These are phyloP conservation scores for Dicranocentrus wangi DNA, from an alignment of 2,888 invertebrate genomes.

Conservation along the genomic window DNA sequence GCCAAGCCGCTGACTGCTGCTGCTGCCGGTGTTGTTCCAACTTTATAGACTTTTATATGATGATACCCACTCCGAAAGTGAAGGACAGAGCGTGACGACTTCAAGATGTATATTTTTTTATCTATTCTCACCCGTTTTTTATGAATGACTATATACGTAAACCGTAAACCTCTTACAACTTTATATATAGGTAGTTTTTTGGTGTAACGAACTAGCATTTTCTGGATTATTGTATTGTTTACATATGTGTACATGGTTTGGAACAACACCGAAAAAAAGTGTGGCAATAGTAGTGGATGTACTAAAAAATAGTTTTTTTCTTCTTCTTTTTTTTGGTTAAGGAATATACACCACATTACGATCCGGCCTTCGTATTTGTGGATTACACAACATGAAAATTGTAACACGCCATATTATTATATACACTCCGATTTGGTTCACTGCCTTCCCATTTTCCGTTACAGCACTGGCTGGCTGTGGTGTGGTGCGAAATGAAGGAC, in stretches of 20 bases:
- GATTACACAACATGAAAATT: conserved; percentile 12
- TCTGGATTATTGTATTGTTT: conserved; percentile 40
- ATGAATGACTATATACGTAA: conserved; percentile 14
- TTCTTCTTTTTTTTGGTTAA: no score
- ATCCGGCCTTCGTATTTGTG: no score
- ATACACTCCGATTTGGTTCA: conserved; percentile 13
- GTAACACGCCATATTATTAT: not conserved
- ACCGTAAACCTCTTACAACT: no score
- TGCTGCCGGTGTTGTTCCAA: not conserved
- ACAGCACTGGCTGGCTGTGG: no score
- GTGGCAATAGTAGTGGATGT: not conserved
- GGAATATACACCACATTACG: not conserved
- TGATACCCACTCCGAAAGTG: conserved; percentile 37
- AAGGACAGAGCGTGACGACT: conserved; percentile 56
- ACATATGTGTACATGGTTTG: conserved; percentile 18
- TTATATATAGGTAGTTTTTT: not conserved
- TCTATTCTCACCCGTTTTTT: not conserved
- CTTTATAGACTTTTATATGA: not conserved
- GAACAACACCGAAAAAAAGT: not conserved
- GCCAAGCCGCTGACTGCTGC: no score
- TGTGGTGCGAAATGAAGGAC: conserved; percentile 39
- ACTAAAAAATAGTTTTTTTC: no score
- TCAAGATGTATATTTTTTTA: conserved; percentile 16
- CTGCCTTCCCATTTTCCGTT: conserved; percentile 2
- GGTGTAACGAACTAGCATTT: no score